Percentiles rank a stretch among this genome's conserved stretches.
Evolutionary conservation across 2,113 vertebrate species (phyloP).

Genomic region (Myotis davidii): DNA sequence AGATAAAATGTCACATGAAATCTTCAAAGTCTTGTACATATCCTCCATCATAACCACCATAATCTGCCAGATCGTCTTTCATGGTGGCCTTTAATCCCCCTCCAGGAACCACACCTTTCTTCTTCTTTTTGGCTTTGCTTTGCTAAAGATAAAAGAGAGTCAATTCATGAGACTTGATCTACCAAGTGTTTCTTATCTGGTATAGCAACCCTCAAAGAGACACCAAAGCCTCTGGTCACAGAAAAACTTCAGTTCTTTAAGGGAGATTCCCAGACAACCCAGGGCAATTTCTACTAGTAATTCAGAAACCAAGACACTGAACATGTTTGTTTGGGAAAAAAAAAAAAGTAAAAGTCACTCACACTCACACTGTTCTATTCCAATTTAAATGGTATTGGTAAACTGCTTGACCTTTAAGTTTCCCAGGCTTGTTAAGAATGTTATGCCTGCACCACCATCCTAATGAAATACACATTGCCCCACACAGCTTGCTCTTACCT

Average conservation of each 20-base stretch:
- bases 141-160: constrained; percentile 85
- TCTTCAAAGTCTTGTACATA: constrained; percentile 97
- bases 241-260: neutral
- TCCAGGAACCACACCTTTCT: constrained; percentile 92
- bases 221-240: neutral
- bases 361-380: neutral
- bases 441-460: neutral
- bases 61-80: constrained; percentile 95
- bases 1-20: constrained; percentile 95
- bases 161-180: constrained; percentile 18
- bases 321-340: neutral
- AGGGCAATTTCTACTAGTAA: neutral
- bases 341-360: neutral
- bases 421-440: neutral
- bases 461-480: neutral
- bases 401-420: neutral
- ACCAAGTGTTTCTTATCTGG: neutral
- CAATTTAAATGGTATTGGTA: neutral
- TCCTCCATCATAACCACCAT: constrained; percentile 92
- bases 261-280: neutral
- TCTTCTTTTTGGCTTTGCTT: constrained; percentile 99
- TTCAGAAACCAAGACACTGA: neutral
- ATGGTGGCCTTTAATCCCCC: constrained; percentile 96
- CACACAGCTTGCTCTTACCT: constrained; percentile 86
- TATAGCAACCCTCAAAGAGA: neutral